Evolutionary conservation across 1,140 invertebrate species (phyloP).

Genomic region (Melitaea cinxia): DNA sequence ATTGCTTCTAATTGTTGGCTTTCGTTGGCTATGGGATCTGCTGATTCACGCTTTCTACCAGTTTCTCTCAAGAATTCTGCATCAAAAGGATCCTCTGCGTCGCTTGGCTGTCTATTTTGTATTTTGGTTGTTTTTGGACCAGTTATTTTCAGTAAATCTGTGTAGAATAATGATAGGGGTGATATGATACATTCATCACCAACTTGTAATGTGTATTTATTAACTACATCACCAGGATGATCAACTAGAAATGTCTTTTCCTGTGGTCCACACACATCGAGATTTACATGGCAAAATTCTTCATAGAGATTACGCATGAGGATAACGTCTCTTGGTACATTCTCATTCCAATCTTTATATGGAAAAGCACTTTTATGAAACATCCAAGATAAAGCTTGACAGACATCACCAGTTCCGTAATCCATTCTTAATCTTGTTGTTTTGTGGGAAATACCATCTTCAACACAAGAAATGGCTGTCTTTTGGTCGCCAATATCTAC

Average conservation of each 20-base stretch:
- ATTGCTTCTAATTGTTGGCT: conserved; percentile 84
- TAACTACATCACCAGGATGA: conserved; percentile 86
- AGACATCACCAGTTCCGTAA: conserved; percentile 95
- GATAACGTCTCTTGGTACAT: conserved; percentile 86
- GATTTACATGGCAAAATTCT: conserved; percentile 94
- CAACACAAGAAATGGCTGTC: conserved; percentile 96
- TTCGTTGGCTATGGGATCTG: conserved; percentile 81
- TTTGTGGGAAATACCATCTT: conserved; percentile 96
- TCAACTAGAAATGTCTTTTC: conserved; percentile 90
- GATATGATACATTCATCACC: conserved; percentile 97
- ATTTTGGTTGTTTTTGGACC: conserved; percentile 87
- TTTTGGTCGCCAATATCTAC: conserved; percentile 98
- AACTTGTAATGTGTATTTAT: conserved; percentile 91
- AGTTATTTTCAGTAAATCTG: conserved; percentile 93
- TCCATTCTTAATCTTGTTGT: conserved; percentile 91
- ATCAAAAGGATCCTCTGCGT: conserved; percentile 97
- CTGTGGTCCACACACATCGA: conserved; percentile 92
- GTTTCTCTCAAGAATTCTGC: conserved; percentile 95
- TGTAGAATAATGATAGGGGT: conserved; percentile 93
- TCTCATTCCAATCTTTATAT: conserved; percentile 89
- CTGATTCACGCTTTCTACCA: conserved; percentile 84
- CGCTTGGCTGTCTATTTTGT: conserved; percentile 88
- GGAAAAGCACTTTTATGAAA: conserved; percentile 94
- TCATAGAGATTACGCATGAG: conserved; percentile 93
- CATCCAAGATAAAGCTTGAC: conserved; percentile 92